Evolutionary conservation across 2,888 invertebrate species (phyloP).

Genomic region (Neoascia interrupta): DNA sequence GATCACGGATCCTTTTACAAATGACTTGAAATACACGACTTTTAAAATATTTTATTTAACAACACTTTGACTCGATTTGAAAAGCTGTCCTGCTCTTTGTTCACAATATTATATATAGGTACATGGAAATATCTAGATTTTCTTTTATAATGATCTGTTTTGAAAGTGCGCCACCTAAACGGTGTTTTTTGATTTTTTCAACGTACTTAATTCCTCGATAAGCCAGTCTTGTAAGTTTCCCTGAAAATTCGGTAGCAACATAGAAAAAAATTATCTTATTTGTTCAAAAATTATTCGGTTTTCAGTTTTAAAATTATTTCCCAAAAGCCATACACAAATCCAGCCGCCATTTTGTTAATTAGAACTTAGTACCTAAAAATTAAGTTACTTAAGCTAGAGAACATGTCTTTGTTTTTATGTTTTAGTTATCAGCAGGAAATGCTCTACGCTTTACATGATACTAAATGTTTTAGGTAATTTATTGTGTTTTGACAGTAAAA

Average conservation of each 20-base stretch:
- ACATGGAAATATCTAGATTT: conserved; percentile 47
- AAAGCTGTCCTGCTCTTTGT: conserved; percentile 66
- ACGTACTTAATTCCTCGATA: conserved; percentile 76
- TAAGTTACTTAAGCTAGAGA: conserved; percentile 54
- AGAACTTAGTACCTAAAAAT: conserved; percentile 59
- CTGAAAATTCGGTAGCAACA: conserved; percentile 71
- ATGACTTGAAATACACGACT: conserved; percentile 46
- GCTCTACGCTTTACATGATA: too few relatives aligned
- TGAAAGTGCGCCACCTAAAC: conserved; percentile 36
- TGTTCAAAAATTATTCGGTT: background rate
- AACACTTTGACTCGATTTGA: conserved; percentile 63
- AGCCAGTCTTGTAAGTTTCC: conserved; percentile 78
- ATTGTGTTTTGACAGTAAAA: too few relatives aligned
- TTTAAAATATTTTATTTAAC: conserved; percentile 25
- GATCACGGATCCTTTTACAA: conserved; percentile 58
- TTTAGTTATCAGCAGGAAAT: conserved; percentile 18
- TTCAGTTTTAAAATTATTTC: conserved; percentile 21
- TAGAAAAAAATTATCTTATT: conserved; percentile 12
- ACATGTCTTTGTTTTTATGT: background rate
- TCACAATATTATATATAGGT: conserved; percentile 28
- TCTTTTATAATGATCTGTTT: conserved; percentile 5
- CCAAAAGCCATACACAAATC: conserved; percentile 58
- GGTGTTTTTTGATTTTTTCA: conserved; percentile 72
- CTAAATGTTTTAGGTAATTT: too few relatives aligned
- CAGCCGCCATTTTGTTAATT: conserved; percentile 29